phyloP scores from a whole-genome alignment of 1,140 invertebrate species.

The Wasmannia auropunctata region DNA sequence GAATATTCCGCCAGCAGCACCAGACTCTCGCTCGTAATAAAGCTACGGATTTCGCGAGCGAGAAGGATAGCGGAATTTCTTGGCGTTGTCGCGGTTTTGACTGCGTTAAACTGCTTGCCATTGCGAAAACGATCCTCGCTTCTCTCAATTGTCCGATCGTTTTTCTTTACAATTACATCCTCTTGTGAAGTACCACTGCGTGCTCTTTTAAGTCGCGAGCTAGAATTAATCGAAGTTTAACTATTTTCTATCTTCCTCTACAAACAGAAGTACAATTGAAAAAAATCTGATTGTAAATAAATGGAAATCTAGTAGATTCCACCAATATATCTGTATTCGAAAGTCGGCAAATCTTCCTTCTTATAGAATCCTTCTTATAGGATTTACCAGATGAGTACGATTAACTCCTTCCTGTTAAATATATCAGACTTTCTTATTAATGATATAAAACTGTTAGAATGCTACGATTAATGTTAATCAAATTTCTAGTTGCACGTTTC shows the following conservation, averaged over 20 bases:
- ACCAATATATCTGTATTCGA: too few species aligned
- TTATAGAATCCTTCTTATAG: too few species aligned
- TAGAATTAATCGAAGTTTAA: not conserved
- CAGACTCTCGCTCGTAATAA: slow-evolving; percentile 33
- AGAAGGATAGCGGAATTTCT: slow-evolving; percentile 38
- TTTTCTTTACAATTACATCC: not conserved
- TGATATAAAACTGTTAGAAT: too few species aligned
- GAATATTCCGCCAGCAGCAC: not conserved
- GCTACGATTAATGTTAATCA: too few species aligned
- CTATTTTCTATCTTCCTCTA: not conserved
- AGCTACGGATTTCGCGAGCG: slow-evolving; percentile 38
- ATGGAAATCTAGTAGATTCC: too few species aligned
- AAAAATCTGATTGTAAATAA: too few species aligned
- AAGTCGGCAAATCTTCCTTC: too few species aligned
- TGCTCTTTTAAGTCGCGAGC: not conserved
- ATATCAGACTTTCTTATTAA: too few species aligned
- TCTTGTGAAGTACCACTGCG: not conserved
- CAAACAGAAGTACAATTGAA: too few species aligned
- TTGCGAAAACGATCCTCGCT: not conserved
- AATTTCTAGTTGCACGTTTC: too few species aligned
- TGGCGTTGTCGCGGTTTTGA: not conserved
- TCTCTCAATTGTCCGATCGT: not conserved
- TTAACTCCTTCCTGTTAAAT: too few species aligned
- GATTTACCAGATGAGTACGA: too few species aligned
- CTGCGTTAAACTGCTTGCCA: not conserved